Conservation (phyloP, 2,888 invertebrate genomes). For the Machimus atricapillus region DNA sequence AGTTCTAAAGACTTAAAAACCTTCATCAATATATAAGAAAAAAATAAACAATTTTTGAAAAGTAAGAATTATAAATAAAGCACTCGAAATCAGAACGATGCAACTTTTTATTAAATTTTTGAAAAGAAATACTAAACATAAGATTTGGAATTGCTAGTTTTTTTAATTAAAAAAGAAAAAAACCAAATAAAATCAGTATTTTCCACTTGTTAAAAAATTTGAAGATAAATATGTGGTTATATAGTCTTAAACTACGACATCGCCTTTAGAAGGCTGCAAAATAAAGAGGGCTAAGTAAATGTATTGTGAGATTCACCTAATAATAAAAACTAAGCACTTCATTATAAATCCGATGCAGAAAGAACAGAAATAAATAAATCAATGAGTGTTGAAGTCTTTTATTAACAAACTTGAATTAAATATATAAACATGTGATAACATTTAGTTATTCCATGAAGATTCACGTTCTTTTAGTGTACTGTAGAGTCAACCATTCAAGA, state of each 20-base stretch:
- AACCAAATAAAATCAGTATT: not conserved
- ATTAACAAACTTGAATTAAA: not conserved
- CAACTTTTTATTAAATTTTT: not conserved
- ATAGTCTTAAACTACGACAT: not conserved
- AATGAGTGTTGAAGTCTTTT: not conserved
- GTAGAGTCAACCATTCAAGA: not conserved
- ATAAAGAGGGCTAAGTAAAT: conserved; percentile 13
- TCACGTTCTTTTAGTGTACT: not conserved
- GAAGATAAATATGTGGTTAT: not conserved
- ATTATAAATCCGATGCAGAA: not conserved
- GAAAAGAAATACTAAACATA: not conserved
- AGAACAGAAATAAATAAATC: conserved; percentile 10
- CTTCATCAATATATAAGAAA: not conserved
- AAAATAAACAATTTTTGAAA: not conserved
- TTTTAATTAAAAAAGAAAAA: not conserved
- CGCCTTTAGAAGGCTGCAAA: conserved; percentile 9
- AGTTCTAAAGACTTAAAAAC: not conserved
- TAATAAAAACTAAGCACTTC: conserved; percentile 18
- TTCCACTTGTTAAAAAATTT: conserved; percentile 18
- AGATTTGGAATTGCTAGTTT: not conserved
- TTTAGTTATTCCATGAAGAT: not conserved
- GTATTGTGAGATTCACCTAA: conserved; percentile 33
- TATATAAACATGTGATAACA: not conserved
- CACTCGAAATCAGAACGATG: not conserved
- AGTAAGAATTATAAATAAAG: not conserved